A percentile compares a stretch with the other conserved stretches of the same genome.
phyloP scores from a whole-genome alignment of 2,113 vertebrate species.

The Odontophorus gujanensis region DNA sequence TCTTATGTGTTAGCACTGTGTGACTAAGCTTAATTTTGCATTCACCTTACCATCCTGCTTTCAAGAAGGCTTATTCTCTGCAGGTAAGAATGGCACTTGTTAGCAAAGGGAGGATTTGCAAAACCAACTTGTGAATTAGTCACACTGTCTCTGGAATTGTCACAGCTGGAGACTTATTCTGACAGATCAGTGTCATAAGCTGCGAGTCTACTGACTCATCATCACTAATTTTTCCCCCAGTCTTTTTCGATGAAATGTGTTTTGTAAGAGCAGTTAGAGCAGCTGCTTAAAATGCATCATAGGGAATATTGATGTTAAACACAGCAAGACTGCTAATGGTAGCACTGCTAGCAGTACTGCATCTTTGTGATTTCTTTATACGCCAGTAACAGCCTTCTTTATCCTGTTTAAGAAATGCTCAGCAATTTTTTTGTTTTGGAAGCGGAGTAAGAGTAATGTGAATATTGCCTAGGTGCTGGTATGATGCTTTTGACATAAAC shows the following conservation, averaged over 20 bases:
- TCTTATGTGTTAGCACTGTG: neutral
- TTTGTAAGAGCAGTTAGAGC: neutral
- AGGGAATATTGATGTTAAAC: neutral
- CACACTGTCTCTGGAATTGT: neutral
- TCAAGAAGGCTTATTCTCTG: neutral
- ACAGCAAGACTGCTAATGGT: neutral
- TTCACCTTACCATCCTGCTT: neutral
- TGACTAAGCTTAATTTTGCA: neutral
- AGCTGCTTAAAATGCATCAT: neutral
- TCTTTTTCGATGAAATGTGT: conserved; percentile 7
- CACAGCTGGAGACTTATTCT: neutral
- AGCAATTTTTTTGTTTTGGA: neutral
- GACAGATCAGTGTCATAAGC: conserved; percentile 42
- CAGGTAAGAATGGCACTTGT: neutral
- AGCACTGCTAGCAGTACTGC: neutral
- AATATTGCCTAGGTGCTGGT: neutral
- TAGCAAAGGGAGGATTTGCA: neutral
- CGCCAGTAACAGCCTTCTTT: neutral
- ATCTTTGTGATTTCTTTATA: neutral
- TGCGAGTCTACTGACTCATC: conserved; percentile 30
- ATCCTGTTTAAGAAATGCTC: neutral
- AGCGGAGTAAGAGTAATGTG: neutral
- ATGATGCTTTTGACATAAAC: neutral
- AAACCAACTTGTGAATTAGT: neutral
- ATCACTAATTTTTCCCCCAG: conserved; percentile 6